These are phyloP conservation scores for Toxonevra muliebris DNA, from an alignment of 2,888 invertebrate species.

Conservation along the genomic window DNA sequence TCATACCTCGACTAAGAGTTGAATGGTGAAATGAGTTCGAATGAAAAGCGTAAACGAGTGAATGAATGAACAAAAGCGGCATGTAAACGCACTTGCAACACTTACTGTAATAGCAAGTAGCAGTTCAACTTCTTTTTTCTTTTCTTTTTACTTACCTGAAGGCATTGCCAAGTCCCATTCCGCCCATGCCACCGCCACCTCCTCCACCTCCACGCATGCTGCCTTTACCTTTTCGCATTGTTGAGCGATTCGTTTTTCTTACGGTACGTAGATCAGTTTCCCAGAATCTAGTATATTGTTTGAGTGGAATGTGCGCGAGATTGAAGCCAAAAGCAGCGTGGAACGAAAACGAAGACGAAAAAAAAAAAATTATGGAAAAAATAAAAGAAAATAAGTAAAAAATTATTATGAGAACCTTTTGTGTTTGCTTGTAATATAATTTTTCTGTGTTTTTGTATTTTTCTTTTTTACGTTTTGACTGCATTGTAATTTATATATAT, in stretches of 20 bases:
- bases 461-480: not conserved
- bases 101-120: constrained; percentile 47
- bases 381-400: not conserved
- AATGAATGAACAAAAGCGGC: not conserved
- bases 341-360: not conserved
- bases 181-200: not conserved
- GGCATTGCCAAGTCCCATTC: constrained; percentile 42
- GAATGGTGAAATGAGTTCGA: too few relatives aligned
- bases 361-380: not conserved
- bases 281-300: constrained; percentile 79
- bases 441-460: not conserved
- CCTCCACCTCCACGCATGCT: constrained; percentile 47
- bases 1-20: too few relatives aligned
- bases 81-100: constrained; percentile 22
- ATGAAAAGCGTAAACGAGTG: too few relatives aligned
- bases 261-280: constrained; percentile 81
- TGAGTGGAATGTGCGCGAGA: too few relatives aligned
- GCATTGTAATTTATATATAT: not conserved
- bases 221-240: constrained; percentile 58
- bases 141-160: too few relatives aligned
- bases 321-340: too few relatives aligned
- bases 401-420: too few relatives aligned
- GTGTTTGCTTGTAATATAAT: too few relatives aligned
- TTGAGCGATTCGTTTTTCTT: constrained; percentile 73
- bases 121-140: too few relatives aligned